Conservation (phyloP, 2,113 vertebrate genomes). For the Aepyceros melampus region DNA sequence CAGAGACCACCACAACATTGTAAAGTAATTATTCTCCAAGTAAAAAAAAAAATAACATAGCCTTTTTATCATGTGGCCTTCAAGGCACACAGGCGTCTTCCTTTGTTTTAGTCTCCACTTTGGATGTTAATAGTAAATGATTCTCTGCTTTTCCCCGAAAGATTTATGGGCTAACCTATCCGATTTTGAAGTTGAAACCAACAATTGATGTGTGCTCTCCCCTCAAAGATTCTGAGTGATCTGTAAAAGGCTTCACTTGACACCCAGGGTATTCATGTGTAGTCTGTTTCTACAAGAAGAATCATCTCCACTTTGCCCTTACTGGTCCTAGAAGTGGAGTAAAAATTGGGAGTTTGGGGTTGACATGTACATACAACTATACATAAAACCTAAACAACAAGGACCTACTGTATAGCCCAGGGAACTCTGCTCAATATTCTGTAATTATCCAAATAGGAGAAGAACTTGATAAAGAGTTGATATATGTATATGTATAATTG, state of each 20-base stretch:
- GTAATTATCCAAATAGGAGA: background rate
- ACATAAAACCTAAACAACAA: too few species aligned
- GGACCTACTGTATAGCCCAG: background rate
- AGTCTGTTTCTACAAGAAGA: background rate
- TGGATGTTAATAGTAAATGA: background rate
- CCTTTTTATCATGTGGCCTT: background rate
- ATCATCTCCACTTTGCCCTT: background rate
- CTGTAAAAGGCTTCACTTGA: background rate
- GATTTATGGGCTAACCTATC: background rate
- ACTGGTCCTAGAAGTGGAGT: background rate
- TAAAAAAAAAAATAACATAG: background rate
- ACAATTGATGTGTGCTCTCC: background rate
- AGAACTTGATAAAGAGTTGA: background rate
- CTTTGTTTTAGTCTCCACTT: background rate
- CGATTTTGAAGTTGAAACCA: background rate
- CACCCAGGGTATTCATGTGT: rapidly evolving
- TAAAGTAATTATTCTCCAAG: background rate
- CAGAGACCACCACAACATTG: background rate
- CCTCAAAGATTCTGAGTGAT: background rate
- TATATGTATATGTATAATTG: background rate
- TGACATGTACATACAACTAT: background rate
- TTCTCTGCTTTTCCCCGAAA: background rate
- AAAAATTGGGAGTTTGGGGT: background rate
- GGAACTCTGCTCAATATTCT: background rate
- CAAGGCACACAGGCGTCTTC: background rate